Conservation (phyloP, 2,888 invertebrate species). For the Apamea sordens region DNA sequence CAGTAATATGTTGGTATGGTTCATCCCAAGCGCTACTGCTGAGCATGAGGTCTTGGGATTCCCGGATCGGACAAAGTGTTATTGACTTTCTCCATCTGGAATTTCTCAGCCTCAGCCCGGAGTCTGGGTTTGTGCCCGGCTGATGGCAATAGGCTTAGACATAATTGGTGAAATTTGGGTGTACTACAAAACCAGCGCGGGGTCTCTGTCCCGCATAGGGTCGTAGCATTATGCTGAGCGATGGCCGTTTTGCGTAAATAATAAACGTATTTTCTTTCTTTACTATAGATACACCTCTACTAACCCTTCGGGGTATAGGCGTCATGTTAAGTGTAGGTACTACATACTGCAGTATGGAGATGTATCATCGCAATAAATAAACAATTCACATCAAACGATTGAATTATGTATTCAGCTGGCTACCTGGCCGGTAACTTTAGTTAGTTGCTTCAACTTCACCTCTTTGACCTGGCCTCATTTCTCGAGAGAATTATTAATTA, state of each 20-base stretch:
- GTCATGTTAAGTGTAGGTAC: background rate
- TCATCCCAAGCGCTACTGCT: too few species aligned
- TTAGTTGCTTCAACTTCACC: slow-evolving; percentile 10
- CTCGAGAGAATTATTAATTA: slow-evolving; percentile 23
- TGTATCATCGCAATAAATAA: slow-evolving; percentile 26
- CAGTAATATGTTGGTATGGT: too few species aligned
- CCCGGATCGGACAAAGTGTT: background rate
- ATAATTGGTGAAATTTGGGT: background rate
- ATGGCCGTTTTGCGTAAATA: too few species aligned
- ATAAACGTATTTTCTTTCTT: too few species aligned
- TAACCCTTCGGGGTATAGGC: background rate
- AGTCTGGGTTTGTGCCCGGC: background rate
- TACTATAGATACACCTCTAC: background rate
- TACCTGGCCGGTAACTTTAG: slow-evolving; percentile 8
- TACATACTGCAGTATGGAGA: background rate
- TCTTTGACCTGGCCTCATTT: slow-evolving; percentile 16
- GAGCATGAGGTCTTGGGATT: background rate
- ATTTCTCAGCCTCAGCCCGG: background rate
- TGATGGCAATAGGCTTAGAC: background rate
- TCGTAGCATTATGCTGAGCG: too few species aligned
- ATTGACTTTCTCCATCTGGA: background rate
- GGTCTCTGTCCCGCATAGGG: too few species aligned
- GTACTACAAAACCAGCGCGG: background rate
- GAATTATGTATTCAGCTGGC: slow-evolving; percentile 16
- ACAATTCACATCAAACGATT: slow-evolving; percentile 8